Evolutionary conservation across 1,140 invertebrate genomes (phyloP).

Genomic region (Probaryconus sp.): DNA sequence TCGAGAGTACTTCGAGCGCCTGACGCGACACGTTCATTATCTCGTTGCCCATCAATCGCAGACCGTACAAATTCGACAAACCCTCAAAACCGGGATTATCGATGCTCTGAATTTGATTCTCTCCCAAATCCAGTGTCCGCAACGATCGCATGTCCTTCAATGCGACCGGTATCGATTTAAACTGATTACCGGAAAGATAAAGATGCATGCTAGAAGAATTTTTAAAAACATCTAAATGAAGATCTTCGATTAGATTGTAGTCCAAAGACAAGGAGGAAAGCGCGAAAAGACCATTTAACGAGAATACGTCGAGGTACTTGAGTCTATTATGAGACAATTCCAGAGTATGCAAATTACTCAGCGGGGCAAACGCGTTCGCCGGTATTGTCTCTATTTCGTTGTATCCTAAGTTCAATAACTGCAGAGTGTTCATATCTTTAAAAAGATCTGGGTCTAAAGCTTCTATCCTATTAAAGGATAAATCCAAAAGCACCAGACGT

Average conservation of each 20-base stretch:
- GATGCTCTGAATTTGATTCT: constrained; percentile 87
- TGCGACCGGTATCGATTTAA: constrained; percentile 85
- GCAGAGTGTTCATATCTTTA: constrained; percentile 88
- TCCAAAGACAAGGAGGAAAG: constrained; percentile 88
- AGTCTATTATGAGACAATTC: constrained; percentile 88
- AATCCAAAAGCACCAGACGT: constrained; percentile 89
- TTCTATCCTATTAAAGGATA: constrained; percentile 90
- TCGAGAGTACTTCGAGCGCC: constrained; percentile 85
- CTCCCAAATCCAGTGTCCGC: constrained; percentile 88
- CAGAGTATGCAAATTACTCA: constrained; percentile 90
- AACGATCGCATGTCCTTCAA: constrained; percentile 86
- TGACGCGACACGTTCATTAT: constrained; percentile 86
- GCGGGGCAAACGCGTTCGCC: constrained; percentile 86
- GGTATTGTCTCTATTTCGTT: constrained; percentile 88
- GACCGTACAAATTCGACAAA: constrained; percentile 86
- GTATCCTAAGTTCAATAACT: constrained; percentile 88
- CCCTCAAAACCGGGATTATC: constrained; percentile 89
- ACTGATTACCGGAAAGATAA: constrained; percentile 88
- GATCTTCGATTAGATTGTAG: constrained; percentile 85
- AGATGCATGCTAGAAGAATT: constrained; percentile 88
- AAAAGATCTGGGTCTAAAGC: constrained; percentile 89
- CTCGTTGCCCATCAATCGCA: constrained; percentile 89
- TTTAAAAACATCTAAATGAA: constrained; percentile 87
- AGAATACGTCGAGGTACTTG: constrained; percentile 84
- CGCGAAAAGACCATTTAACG: constrained; percentile 89